These are phyloP conservation scores for Phortica variegata DNA, from an alignment of 1,140 invertebrate genomes.

Conservation along the genomic window DNA sequence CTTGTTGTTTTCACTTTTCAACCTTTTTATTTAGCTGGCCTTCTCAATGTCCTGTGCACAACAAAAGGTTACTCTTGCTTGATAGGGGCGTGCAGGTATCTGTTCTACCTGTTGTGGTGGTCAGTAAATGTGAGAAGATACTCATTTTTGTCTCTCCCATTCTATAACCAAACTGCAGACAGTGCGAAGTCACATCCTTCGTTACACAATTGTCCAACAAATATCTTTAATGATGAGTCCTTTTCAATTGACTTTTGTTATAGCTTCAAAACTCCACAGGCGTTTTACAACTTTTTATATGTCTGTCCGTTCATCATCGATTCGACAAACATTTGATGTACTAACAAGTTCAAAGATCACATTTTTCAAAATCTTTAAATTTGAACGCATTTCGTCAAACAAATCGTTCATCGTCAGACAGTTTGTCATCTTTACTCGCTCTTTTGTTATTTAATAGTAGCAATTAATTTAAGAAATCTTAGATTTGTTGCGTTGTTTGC, in stretches of 20 bases:
- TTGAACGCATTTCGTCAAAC: not conserved
- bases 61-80: constrained; percentile 40
- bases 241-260: constrained; percentile 8
- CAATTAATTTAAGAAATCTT: constrained; percentile 39
- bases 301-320: constrained; percentile 18
- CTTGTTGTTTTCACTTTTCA: too few species aligned
- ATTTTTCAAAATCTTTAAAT: constrained; percentile 24
- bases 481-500: too few species aligned
- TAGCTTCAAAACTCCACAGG: too few species aligned
- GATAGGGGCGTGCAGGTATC: constrained; percentile 55
- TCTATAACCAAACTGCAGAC: constrained; percentile 31
- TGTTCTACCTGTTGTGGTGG: constrained; percentile 12
- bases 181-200: constrained; percentile 33
- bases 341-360: constrained; percentile 23
- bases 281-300: constrained; percentile 10
- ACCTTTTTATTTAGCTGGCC: too few species aligned
- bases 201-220: constrained; percentile 38
- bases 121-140: constrained; percentile 41
- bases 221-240: constrained; percentile 32
- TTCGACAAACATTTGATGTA: constrained; percentile 8
- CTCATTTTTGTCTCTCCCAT: constrained; percentile 1
- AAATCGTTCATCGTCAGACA: constrained; percentile 19
- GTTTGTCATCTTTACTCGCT: constrained; percentile 9
- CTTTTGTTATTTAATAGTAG: constrained; percentile 26
- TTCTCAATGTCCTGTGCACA: too few species aligned